Conservation (phyloP, 1,140 invertebrate genomes). For the Polyergus mexicanus region DNA sequence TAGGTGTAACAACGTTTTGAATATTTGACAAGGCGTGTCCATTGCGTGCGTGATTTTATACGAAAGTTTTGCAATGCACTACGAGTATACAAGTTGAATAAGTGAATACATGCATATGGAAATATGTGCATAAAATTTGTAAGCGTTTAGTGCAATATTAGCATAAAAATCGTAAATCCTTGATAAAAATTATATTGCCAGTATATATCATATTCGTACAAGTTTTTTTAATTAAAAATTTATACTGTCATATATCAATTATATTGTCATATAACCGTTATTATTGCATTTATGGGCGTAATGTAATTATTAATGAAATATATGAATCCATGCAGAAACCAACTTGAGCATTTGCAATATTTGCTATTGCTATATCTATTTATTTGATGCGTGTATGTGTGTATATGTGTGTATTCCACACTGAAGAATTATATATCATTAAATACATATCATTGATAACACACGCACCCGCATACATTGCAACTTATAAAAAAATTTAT, state of each 20-base stretch:
- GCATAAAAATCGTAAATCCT: not conserved
- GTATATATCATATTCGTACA: not conserved
- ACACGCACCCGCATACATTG: too few species aligned
- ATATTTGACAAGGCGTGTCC: constrained; percentile 59
- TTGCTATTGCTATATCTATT: not conserved
- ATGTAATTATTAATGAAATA: not conserved
- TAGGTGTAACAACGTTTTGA: constrained; percentile 7
- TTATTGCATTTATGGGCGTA: not conserved
- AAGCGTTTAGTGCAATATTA: not conserved
- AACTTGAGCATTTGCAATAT: not conserved
- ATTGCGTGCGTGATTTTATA: not conserved
- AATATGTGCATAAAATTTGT: not conserved
- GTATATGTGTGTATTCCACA: not conserved
- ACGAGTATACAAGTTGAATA: not conserved
- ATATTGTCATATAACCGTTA: not conserved
- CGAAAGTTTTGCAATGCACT: not conserved
- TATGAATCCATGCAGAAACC: not conserved
- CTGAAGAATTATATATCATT: not conserved
- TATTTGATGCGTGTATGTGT: not conserved
- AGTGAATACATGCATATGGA: not conserved
- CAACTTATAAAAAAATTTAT: not conserved
- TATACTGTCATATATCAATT: too few species aligned
- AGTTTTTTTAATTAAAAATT: not conserved
- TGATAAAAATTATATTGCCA: not conserved
- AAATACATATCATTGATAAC: constrained; percentile 10